Percentiles rank a stretch among this genome's conserved stretches.
These are phyloP conservation scores for Meles meles DNA, from an alignment of 2,113 vertebrate species.

Conservation along the genomic window DNA sequence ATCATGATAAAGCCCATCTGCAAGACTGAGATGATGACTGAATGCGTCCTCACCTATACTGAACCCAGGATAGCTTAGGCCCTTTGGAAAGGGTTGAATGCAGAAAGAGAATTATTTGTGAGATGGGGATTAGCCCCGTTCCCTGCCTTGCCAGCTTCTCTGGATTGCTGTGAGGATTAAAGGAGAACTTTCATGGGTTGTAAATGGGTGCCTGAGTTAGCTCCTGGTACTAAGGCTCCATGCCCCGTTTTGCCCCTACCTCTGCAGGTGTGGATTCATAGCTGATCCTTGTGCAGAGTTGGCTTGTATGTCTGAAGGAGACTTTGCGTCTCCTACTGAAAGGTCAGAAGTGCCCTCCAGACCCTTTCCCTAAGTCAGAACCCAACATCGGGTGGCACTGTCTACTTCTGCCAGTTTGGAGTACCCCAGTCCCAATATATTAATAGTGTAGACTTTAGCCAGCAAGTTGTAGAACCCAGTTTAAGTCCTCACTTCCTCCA, in stretches of 20 bases:
- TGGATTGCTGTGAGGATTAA: neutral
- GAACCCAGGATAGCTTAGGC: neutral
- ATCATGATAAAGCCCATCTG: neutral
- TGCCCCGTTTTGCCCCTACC: fast-evolving
- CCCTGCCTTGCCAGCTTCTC: neutral
- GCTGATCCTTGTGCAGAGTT: neutral
- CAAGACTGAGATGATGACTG: neutral
- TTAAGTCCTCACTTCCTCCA: neutral
- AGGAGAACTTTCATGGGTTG: neutral
- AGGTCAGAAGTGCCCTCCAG: neutral
- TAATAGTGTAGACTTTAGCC: neutral
- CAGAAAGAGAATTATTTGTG: neutral
- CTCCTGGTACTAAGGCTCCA: neutral
- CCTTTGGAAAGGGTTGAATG: neutral
- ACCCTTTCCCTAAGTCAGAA: neutral
- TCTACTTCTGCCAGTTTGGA: neutral
- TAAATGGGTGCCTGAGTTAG: neutral
- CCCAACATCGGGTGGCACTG: neutral
- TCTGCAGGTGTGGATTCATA: neutral
- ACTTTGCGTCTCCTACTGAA: neutral
- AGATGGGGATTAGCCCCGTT: neutral
- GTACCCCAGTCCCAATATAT: neutral
- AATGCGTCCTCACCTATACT: neutral
- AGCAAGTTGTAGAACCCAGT: neutral
- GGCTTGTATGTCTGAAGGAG: neutral